Base-by-base conservation (phyloP, 2,113 vertebrate genomes). In the Campylomormyrus tamandua region DNA sequence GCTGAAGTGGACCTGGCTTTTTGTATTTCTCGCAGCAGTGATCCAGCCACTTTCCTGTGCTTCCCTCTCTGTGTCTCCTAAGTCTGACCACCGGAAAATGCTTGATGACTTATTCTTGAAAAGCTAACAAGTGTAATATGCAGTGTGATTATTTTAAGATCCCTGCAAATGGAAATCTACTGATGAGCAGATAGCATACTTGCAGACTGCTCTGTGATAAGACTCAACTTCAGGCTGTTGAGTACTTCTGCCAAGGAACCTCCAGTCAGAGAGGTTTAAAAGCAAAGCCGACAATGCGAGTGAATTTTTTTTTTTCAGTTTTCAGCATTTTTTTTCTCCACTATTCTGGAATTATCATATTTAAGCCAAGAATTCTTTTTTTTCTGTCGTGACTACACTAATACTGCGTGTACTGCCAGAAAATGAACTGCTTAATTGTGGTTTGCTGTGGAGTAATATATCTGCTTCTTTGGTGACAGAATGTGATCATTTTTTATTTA, bases 361-460 rank as follows among this genome's bases (percentile, higher is more conserved):
- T 87, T 27, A 52, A 52, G 84, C 84, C 84, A 53, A 48, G 24
- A 50, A 52, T 52, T 85, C 17, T 85, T 45, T 42, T 58, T 8
- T 62, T 45, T 83, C 42, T n/a, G 13, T n/a, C 27, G 11, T 87
- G 49, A 84, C 83, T 84, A 84, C 9, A 7, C 39, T 48, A 85
- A 48, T 52, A 52, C 39, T 87, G n/a, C 0, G 24, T 50, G 84
- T 31, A n/a, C 84, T 53, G 24, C 84, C 49, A 87, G 49, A 53
- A 87, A 52, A 87, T 13, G 4, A 87, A 52, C 49, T 53, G 49
- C 39, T 84, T 84, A 84, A 84, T 84, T 84, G 83, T 52, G 45
- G 49, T 52, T 48, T 87, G 84, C 49, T 35, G 48, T 87, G 31
- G 84, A 87, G 49, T 53, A 87, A 87, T 84, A 87, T 52, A n/a